phyloP scores from a whole-genome alignment of 2,113 vertebrate genomes.

The Egretta garzetta region DNA sequence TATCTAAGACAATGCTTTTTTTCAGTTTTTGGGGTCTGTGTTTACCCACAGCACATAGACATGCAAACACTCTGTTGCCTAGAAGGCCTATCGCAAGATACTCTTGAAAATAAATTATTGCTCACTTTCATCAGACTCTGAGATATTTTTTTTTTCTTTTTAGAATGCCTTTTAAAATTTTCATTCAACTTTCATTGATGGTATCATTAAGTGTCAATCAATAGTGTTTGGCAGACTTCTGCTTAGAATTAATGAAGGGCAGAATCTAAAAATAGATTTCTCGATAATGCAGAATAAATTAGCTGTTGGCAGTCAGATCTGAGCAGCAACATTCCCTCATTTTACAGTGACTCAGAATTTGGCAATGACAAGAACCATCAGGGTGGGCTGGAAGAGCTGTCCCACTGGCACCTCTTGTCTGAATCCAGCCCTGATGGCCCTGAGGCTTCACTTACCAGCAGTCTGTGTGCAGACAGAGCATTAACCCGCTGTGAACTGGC shows the following conservation, averaged over 20 bases:
- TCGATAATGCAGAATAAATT: constrained; percentile 16
- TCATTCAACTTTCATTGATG: not conserved
- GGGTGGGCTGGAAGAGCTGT: not conserved
- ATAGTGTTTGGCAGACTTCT: not conserved
- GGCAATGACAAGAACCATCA: not conserved
- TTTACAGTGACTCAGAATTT: not conserved
- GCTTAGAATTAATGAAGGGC: not conserved
- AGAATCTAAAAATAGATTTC: constrained; percentile 13
- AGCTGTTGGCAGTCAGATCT: not conserved
- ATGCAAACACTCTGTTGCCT: not conserved
- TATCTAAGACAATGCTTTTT: not conserved
- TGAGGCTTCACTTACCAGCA: not conserved
- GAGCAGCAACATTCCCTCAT: not conserved
- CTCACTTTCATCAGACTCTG: not conserved
- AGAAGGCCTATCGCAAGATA: not conserved
- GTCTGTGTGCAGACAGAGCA: not conserved
- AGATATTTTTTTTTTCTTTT: not conserved
- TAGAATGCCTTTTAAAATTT: not conserved
- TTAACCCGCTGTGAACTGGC: not conserved
- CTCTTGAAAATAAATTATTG: not conserved
- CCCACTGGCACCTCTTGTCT: not conserved
- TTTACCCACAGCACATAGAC: not conserved
- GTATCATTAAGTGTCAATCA: not conserved
- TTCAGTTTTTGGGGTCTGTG: not conserved
- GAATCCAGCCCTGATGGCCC: not conserved